Conservation (phyloP, 2,113 vertebrate genomes). For the Muscicapa adusta region DNA sequence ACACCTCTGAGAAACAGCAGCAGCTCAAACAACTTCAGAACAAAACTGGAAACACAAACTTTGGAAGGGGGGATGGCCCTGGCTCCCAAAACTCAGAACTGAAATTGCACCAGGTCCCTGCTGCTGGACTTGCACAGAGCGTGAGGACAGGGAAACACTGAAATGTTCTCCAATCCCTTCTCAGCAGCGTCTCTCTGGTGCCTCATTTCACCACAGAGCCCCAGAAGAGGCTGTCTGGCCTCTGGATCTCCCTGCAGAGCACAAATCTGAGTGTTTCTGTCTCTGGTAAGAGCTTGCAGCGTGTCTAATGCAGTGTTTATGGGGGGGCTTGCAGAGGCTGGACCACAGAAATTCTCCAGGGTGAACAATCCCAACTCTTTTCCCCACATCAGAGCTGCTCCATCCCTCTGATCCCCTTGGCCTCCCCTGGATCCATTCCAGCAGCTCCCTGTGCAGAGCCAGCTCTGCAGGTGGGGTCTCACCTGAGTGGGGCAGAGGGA, state of each 20-base stretch:
- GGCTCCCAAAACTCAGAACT: neutral
- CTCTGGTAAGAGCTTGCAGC: neutral
- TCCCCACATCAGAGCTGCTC: neutral
- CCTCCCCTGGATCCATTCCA: neutral
- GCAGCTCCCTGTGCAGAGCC: neutral
- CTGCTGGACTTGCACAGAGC: neutral
- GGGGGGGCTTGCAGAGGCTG: neutral
- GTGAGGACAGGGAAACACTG: neutral
- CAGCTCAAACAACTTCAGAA: conserved; percentile 2
- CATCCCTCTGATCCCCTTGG: neutral
- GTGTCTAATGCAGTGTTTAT: neutral
- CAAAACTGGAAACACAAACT: neutral
- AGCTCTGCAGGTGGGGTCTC: neutral
- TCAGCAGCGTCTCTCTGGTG: neutral
- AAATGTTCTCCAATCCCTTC: neutral
- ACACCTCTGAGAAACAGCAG: conserved; percentile 26
- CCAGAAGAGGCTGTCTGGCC: neutral
- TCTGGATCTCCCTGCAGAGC: neutral
- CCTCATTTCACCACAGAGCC: neutral
- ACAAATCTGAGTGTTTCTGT: neutral
- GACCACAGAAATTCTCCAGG: neutral
- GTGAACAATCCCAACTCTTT: neutral
- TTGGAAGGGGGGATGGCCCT: neutral
- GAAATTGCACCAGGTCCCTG: neutral
- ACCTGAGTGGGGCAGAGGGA: neutral